phyloP scores from a whole-genome alignment of 1,140 invertebrate species.

The Leptinotarsa texana region DNA sequence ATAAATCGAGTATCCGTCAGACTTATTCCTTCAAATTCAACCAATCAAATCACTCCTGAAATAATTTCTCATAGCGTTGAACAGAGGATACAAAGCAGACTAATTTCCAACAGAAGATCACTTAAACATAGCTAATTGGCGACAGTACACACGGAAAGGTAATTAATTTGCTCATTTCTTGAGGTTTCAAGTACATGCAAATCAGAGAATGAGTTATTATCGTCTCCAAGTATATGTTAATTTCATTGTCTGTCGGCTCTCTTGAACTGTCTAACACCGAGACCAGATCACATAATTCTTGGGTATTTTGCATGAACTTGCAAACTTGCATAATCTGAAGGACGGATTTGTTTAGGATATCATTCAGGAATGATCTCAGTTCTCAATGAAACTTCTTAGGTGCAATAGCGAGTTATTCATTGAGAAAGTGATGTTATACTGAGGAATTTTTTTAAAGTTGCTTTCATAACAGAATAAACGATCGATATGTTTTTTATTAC shows the following conservation, averaged over 20 bases:
- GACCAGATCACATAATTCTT: neutral
- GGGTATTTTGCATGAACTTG: slow-evolving; percentile 2
- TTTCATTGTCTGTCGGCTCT: neutral
- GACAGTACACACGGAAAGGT: neutral
- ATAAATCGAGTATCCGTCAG: too few relatives aligned
- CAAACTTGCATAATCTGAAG: neutral
- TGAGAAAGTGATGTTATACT: too few relatives aligned
- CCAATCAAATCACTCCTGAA: neutral
- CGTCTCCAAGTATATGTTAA: neutral
- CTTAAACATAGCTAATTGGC: neutral
- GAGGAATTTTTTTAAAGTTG: too few relatives aligned
- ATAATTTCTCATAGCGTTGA: neutral
- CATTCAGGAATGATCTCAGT: neutral
- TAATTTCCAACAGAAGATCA: neutral
- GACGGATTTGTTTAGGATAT: neutral
- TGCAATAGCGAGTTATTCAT: too few relatives aligned
- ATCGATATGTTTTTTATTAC: too few relatives aligned
- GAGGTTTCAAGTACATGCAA: neutral
- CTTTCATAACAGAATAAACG: too few relatives aligned
- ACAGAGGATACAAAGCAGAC: neutral
- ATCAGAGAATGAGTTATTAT: neutral
- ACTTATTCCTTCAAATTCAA: too few relatives aligned
- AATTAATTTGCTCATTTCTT: neutral
- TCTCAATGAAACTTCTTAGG: neutral
- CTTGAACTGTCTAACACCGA: neutral